phyloP scores from a whole-genome alignment of 2,888 invertebrate genomes.

The Caenorhabditis doughertyi region DNA sequence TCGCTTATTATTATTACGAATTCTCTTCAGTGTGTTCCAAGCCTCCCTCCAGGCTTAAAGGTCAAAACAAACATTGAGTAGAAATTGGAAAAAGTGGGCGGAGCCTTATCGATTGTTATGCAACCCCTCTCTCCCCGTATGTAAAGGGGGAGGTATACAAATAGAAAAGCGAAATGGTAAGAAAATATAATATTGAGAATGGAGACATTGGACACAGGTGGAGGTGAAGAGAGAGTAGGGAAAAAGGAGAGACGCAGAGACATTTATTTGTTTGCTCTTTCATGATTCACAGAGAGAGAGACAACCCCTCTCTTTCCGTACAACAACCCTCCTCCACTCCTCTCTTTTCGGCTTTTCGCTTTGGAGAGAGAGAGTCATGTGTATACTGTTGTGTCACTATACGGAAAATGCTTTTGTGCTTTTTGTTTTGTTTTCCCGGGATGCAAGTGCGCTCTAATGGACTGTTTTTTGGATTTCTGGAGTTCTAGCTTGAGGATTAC shows the following conservation, averaged over 20 bases:
- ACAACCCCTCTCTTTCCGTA: background rate
- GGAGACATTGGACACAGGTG: background rate
- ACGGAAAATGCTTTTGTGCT: background rate
- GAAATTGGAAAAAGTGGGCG: no score
- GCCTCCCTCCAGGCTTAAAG: no score
- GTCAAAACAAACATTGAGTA: no score
- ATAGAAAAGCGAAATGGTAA: background rate
- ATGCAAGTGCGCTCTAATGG: no score
- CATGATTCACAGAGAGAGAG: slow-evolving; percentile 66
- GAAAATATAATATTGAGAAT: background rate
- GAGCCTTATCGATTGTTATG: no score
- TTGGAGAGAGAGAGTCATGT: background rate
- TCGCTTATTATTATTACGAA: no score
- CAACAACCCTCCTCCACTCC: background rate
- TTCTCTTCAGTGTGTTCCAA: no score
- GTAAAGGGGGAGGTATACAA: background rate
- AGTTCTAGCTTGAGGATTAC: no score
- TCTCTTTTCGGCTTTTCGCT: slow-evolving; percentile 22
- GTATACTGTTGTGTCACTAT: background rate
- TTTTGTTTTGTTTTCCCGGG: background rate
- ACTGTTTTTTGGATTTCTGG: background rate
- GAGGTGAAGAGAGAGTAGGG: background rate
- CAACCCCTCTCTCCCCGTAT: background rate
- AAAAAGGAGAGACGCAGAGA: slow-evolving; percentile 7
- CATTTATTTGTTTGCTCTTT: slow-evolving; percentile 61